Base-by-base conservation (phyloP, 2,888 invertebrate species). In the Pogonocherus hispidulus region DNA sequence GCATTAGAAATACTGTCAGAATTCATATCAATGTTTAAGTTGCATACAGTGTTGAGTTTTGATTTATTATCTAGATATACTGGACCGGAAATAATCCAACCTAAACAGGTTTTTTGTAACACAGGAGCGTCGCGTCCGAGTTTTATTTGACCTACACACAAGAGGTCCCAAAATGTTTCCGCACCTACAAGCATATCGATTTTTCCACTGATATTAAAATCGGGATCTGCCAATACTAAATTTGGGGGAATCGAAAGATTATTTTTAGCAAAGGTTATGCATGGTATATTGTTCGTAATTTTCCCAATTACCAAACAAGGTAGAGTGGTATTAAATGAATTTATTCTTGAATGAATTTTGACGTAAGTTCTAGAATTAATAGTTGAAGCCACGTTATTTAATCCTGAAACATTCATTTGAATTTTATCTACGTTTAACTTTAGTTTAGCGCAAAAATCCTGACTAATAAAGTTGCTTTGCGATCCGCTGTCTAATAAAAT, bases 101-200 rank as follows among this genome's bases (percentile, higher is more conserved):
- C n/a, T n/a, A n/a, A n/a, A n/a, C n/a, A n/a, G n/a, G n/a, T n/a
- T n/a, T n/a, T n/a, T n/a, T n/a, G n/a, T n/a, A 47, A 9, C 3
- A 27, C 35, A 20, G 18, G 47, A 47, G 41, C 6, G 51, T 55
- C 56, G 22, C 6, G 19, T 1, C 27, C 55, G 9, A 57, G 44
- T 23, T 51, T 64, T 27, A 64, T 49, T 37, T 57, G 51, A 20
- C 64, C 64, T 27, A 37, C 49, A 37, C 56, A 64, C n/a, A 63
- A 20, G 8, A 51, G 37, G n/a, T 56, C 47, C 63, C 55, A 63
- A 55, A 63, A 63, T 11, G 47, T 64, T 8, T 64, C 49, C 9
- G 49, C 64, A 6, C 56, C 56, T 20, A 64, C 8, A 4, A 64
- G 47, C 55, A 64, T 47, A 23, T 56, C 49, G n/a, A 54, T 63